Evolutionary conservation across 2,797 vertebrate species (phyloP).

Genomic region (Sorex maritimensis): DNA sequence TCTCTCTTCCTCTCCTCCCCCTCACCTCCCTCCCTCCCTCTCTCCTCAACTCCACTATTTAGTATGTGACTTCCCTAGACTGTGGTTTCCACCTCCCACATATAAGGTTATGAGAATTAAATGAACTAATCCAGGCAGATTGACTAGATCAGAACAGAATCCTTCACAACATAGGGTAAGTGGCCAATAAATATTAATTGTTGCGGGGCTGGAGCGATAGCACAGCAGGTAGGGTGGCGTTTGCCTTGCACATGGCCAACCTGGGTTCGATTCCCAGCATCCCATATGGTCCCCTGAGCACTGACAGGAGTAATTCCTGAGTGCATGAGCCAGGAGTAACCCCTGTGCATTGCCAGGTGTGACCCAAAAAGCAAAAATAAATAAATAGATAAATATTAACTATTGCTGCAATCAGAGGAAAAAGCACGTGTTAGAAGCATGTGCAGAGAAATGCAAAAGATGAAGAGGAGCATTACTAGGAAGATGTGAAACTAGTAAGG

Average conservation of each 20-base stretch:
- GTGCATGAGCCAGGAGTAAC: too few relatives aligned
- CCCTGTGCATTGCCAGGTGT: too few relatives aligned
- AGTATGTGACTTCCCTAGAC: neutral
- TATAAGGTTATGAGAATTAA: neutral
- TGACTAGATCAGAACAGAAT: neutral
- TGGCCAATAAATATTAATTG: neutral
- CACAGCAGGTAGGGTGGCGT: too few relatives aligned
- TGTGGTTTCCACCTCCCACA: neutral
- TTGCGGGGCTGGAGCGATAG: neutral
- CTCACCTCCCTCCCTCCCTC: too few relatives aligned
- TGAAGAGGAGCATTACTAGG: neutral
- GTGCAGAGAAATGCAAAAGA: neutral
- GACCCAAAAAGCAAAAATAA: too few relatives aligned
- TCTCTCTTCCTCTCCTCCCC: neutral
- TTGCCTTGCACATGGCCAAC: too few relatives aligned
- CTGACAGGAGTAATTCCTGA: too few relatives aligned
- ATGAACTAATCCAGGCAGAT: neutral
- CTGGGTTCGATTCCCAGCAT: too few relatives aligned
- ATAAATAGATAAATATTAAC: neutral
- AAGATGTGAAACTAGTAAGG: neutral
- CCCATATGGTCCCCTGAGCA: too few relatives aligned
- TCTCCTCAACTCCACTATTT: neutral
- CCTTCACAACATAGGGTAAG: neutral
- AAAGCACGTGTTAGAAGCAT: neutral
- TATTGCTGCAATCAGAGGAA: slow-evolving; percentile 1